These are phyloP conservation scores for Graphium colonna DNA, from an alignment of 2,888 invertebrate genomes.

Conservation along the genomic window DNA sequence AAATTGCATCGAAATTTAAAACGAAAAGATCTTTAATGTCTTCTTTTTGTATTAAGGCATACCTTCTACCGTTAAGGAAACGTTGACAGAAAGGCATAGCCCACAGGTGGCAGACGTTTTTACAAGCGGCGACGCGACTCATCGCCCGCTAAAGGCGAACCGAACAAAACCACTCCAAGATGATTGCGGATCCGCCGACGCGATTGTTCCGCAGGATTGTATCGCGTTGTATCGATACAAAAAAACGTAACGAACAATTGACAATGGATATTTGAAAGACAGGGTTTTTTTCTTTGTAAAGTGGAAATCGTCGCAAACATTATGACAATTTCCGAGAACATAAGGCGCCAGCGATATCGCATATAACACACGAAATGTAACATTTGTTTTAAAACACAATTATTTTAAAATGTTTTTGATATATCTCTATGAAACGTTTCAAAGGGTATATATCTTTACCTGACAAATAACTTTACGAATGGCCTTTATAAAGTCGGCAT, in stretches of 20 bases:
- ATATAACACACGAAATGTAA: no score
- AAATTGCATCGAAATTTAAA: no score
- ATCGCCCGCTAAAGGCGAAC: neutral
- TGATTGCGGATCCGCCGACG: neutral
- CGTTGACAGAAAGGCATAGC: conserved; percentile 1
- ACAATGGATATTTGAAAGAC: neutral
- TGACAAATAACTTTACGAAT: no score
- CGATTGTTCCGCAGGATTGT: neutral
- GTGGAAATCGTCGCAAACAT: neutral
- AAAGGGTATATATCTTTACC: no score
- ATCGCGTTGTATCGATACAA: neutral
- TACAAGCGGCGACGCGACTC: neutral
- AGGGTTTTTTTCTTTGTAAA: neutral
- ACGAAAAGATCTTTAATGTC: no score
- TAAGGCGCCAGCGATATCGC: no score
- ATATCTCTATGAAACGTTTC: no score
- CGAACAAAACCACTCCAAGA: neutral
- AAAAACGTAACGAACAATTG: neutral
- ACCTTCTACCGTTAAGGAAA: neutral
- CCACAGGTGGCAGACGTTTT: neutral
- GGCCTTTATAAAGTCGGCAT: no score
- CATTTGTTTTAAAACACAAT: no score
- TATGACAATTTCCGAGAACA: neutral
- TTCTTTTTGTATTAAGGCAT: no score
- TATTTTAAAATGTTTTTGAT: no score